Percentiles rank a stretch among this genome's conserved stretches.
phyloP scores from a whole-genome alignment of 2,113 vertebrate species.

The Varanus salvator region DNA sequence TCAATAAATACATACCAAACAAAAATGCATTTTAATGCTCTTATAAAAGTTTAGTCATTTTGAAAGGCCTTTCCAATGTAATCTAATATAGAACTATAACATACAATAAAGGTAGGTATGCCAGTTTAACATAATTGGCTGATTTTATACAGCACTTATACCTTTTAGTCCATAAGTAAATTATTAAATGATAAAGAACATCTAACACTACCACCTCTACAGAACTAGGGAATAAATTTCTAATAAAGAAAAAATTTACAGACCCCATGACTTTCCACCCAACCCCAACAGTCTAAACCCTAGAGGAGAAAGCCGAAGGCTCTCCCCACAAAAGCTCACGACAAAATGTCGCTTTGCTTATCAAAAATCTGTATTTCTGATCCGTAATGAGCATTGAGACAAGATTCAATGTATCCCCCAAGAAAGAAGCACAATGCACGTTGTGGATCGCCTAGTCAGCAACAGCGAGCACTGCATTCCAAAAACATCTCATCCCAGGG shows the following conservation, averaged over 20 bases:
- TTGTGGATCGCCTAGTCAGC: slow-evolving; percentile 88
- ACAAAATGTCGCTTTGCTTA: slow-evolving; percentile 85
- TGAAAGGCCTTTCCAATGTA: slow-evolving; percentile 83
- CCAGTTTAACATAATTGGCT: slow-evolving; percentile 99
- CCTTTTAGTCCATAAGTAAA: slow-evolving; percentile 99
- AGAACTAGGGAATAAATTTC: slow-evolving; percentile 93
- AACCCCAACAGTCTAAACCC: slow-evolving; percentile 88
- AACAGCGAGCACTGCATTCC: slow-evolving; percentile 91
- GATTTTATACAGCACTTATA: slow-evolving; percentile 99
- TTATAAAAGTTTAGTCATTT: slow-evolving; percentile 82
- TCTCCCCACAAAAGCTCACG: slow-evolving; percentile 85
- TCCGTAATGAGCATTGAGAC: slow-evolving; percentile 93
- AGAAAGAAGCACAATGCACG: slow-evolving; percentile 95
- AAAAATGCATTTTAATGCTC: slow-evolving; percentile 83
- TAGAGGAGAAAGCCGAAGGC: slow-evolving; percentile 86
- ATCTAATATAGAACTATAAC: slow-evolving; percentile 76
- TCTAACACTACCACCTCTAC: slow-evolving; percentile 93
- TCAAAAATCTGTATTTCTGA: slow-evolving; percentile 91
- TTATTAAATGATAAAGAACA: slow-evolving; percentile 99
- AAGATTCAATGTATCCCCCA: slow-evolving; percentile 86
- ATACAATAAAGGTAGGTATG: slow-evolving; percentile 92
- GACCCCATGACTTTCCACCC: slow-evolving; percentile 94
- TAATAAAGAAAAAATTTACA: slow-evolving; percentile 92
- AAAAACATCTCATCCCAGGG: slow-evolving; percentile 79
- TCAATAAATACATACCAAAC: slow-evolving; percentile 91